Evolutionary conservation across 2,113 vertebrate species (phyloP).

Genomic region (Trogon melanurus): DNA sequence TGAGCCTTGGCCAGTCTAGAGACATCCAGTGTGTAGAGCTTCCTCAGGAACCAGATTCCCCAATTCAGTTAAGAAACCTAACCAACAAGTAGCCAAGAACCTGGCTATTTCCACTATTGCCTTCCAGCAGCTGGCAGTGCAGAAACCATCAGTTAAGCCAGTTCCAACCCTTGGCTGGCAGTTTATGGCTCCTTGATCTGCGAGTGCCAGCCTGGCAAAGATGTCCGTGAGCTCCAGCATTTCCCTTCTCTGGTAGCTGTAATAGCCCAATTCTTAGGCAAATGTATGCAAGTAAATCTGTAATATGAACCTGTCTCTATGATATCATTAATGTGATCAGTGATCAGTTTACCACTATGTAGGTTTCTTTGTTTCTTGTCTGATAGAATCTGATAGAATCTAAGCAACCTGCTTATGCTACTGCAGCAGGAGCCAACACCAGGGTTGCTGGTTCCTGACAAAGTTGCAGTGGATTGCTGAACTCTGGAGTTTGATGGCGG

Average conservation of each 20-base stretch:
- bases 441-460: background rate
- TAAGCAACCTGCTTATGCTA: background rate
- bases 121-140: background rate
- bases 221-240: rapidly evolving
- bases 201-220: rapidly evolving
- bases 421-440: rapidly evolving
- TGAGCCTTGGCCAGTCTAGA: background rate
- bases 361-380: background rate
- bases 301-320: background rate
- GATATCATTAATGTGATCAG: background rate
- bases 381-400: background rate
- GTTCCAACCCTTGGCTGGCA: background rate
- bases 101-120: background rate
- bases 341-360: background rate
- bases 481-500: background rate
- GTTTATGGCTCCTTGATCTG: background rate
- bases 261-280: background rate
- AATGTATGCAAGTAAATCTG: background rate
- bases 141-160: background rate
- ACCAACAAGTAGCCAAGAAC: background rate
- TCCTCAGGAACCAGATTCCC: background rate
- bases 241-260: background rate
- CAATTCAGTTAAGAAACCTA: background rate
- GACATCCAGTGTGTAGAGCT: background rate
- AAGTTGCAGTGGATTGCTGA: background rate